phyloP scores from a whole-genome alignment of 2,797 vertebrate species.

The Echiichthys vipera region DNA sequence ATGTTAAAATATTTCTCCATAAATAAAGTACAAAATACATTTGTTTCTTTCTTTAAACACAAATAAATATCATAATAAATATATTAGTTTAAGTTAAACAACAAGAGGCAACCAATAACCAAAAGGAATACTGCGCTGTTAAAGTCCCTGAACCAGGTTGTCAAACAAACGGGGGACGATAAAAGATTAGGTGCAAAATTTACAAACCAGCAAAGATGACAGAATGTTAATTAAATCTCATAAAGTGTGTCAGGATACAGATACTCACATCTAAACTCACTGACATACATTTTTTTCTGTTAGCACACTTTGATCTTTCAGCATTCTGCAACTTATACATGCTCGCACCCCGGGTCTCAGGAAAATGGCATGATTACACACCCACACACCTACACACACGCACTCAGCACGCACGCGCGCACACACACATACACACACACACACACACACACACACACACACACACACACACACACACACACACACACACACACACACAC shows the following conservation, averaged over 20 bases:
- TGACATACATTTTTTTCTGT: slow-evolving; percentile 22
- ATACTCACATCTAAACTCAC: slow-evolving; percentile 30
- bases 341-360: slow-evolving; percentile 61
- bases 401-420: too few species aligned
- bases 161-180: slow-evolving; percentile 65
- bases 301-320: slow-evolving; percentile 61
- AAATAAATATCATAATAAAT: slow-evolving; percentile 91
- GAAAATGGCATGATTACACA: slow-evolving; percentile 37
- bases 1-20: slow-evolving; percentile 80
- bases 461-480: not conserved
- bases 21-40: slow-evolving; percentile 90
- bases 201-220: slow-evolving; percentile 44
- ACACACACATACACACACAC: slow-evolving; percentile 11
- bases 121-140: slow-evolving; percentile 85
- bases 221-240: slow-evolving; percentile 51
- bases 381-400: too few species aligned
- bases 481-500: slow-evolving; percentile 4
- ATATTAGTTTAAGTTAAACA: slow-evolving; percentile 86
- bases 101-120: slow-evolving; percentile 79
- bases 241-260: slow-evolving; percentile 40
- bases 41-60: slow-evolving; percentile 79
- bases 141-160: slow-evolving; percentile 83
- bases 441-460: not conserved
- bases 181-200: slow-evolving; percentile 60
- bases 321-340: slow-evolving; percentile 58